Evolutionary conservation across 2,113 vertebrate species (phyloP).

Genomic region (Regulus satrapa): DNA sequence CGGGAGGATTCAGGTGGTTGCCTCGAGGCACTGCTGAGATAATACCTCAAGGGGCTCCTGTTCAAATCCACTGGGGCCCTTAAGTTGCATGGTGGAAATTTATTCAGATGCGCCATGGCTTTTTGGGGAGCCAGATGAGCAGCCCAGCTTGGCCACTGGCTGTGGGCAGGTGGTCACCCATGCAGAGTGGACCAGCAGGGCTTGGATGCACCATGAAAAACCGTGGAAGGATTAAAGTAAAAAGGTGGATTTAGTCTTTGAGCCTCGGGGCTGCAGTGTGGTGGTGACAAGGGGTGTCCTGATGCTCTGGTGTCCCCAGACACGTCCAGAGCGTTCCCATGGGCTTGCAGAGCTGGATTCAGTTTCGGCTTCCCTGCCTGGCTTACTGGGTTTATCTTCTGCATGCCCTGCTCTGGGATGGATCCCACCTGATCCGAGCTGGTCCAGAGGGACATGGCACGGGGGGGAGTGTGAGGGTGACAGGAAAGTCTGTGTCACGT

Average conservation of each 20-base stretch:
- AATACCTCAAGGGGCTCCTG: constrained; percentile 42
- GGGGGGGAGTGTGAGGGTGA: neutral
- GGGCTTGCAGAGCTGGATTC: neutral
- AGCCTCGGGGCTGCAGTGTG: accelerated
- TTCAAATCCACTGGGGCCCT: constrained; percentile 26
- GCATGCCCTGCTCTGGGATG: neutral
- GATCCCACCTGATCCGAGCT: neutral
- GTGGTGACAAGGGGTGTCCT: neutral
- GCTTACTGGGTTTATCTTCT: neutral
- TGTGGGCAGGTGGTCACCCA: accelerated
- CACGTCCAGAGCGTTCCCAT: accelerated
- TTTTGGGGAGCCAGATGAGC: neutral
- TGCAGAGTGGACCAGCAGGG: neutral
- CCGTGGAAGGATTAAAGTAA: neutral
- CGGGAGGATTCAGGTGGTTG: constrained; percentile 44
- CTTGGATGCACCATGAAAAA: neutral
- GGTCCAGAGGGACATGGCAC: accelerated
- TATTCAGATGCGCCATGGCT: neutral
- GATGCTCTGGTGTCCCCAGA: neutral
- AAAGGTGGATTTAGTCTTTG: neutral
- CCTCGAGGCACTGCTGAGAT: constrained; percentile 33
- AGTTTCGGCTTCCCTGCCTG: neutral
- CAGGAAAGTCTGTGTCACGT: neutral
- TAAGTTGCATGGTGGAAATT: neutral
- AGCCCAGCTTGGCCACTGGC: neutral